Conservation (phyloP, 2,797 vertebrate species). For the Enteromius fasciolatus region DNA sequence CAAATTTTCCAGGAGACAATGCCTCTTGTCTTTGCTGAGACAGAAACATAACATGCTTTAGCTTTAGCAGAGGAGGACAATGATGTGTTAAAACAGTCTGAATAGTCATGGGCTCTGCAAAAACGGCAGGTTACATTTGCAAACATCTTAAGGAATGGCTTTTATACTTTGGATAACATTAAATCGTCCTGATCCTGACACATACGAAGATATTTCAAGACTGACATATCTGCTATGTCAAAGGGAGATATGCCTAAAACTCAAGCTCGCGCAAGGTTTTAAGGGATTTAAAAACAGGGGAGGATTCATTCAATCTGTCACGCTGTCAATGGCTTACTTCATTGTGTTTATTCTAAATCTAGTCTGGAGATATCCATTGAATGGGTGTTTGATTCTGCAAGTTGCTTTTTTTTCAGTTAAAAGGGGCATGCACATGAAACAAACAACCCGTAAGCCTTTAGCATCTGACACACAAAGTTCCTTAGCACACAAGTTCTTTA, state of each 20-base stretch:
- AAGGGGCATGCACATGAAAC: neutral
- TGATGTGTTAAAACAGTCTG: conserved; percentile 66
- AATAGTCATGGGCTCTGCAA: conserved; percentile 57
- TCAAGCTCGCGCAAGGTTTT: conserved; percentile 71
- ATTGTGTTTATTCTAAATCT: conserved; percentile 68
- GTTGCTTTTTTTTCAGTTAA: conserved; percentile 16
- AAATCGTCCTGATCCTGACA: conserved; percentile 77
- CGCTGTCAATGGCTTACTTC: conserved; percentile 73
- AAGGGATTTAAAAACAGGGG: conserved; percentile 77
- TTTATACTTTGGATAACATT: conserved; percentile 78
- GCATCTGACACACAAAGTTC: conserved; percentile 18
- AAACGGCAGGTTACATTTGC: conserved; percentile 69
- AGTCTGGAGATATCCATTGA: conserved; percentile 68
- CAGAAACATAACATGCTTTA: conserved; percentile 74
- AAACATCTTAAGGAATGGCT: conserved; percentile 76
- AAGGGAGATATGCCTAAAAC: conserved; percentile 76
- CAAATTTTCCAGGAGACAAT: conserved; percentile 61
- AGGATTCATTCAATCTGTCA: conserved; percentile 69
- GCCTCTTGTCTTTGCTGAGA: conserved; percentile 73
- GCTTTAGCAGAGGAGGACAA: conserved; percentile 70
- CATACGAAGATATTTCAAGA: conserved; percentile 74
- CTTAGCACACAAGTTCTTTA: conserved; percentile 25
- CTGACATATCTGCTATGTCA: conserved; percentile 72
- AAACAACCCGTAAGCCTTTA: conserved; percentile 10
- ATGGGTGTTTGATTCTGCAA: conserved; percentile 50